These are phyloP conservation scores for Sebastes miniatus DNA, from an alignment of 2,797 vertebrate species.

Conservation along the genomic window DNA sequence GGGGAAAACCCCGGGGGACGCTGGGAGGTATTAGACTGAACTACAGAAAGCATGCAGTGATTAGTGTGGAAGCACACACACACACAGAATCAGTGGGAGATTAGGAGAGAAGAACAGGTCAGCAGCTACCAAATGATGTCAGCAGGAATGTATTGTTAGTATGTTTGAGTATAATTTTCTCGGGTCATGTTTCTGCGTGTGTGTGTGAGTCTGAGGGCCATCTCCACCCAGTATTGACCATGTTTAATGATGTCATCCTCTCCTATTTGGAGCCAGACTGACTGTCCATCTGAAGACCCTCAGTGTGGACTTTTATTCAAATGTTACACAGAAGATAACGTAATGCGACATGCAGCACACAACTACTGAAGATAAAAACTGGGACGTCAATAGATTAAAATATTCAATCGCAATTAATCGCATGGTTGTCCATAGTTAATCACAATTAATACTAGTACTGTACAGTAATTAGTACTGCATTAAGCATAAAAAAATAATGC, in stretches of 20 bases:
- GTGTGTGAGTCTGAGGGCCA: conserved; percentile 10
- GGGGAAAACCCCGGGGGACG: not conserved
- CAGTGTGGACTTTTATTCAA: not conserved
- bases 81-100: not conserved
- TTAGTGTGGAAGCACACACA: conserved; percentile 21
- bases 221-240: conserved; percentile 58
- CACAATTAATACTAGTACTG: no score
- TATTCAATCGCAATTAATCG: no score
- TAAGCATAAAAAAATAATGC: no score
- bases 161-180: not conserved
- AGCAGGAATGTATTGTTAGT: not conserved
- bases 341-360: not conserved
- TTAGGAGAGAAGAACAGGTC: not conserved
- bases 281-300: conserved; percentile 32
- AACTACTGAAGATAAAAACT: not conserved
- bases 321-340: not conserved
- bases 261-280: conserved; percentile 58
- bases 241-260: conserved; percentile 63
- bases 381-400: no score
- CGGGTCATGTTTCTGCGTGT: not conserved
- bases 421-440: no score
- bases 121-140: not conserved
- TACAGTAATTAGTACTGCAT: no score
- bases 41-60: conserved; percentile 28
- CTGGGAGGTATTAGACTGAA: conserved; percentile 29